phyloP scores from a whole-genome alignment of 2,797 vertebrate genomes.

The Enteromius argenteus region DNA sequence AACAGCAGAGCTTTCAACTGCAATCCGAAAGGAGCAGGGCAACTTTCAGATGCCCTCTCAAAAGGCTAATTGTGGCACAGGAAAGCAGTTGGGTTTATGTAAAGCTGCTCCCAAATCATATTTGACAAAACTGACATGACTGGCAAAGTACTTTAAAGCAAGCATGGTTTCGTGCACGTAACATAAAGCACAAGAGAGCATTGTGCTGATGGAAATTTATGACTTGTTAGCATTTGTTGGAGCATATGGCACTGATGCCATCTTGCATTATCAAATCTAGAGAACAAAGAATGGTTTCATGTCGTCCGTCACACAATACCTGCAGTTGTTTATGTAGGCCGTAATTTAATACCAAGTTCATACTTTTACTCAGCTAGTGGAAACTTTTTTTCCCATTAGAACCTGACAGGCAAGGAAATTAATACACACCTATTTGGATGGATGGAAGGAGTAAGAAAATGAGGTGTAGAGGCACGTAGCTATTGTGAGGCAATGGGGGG shows the following conservation, averaged over 20 bases:
- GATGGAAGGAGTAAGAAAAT: constrained; percentile 36
- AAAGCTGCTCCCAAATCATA: constrained; percentile 49
- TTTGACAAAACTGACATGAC: constrained; percentile 53
- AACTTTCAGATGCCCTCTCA: constrained; percentile 43
- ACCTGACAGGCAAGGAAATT: constrained; percentile 54
- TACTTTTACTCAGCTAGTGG: constrained; percentile 42
- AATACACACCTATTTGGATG: constrained; percentile 40
- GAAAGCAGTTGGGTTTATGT: constrained; percentile 41
- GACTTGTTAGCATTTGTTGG: constrained; percentile 58
- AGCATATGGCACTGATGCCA: constrained; percentile 48
- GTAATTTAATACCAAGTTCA: constrained; percentile 59
- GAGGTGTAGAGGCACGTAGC: background rate
- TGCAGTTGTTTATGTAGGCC: constrained; percentile 58
- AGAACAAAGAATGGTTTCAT: constrained; percentile 64
- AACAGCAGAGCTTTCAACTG: constrained; percentile 33
- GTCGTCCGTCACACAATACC: constrained; percentile 54
- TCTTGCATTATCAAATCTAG: constrained; percentile 48
- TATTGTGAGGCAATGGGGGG: constrained; percentile 10
- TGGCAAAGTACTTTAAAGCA: constrained; percentile 53
- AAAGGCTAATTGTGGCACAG: constrained; percentile 51
- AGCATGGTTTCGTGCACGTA: constrained; percentile 56
- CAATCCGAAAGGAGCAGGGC: constrained; percentile 4
- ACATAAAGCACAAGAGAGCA: constrained; percentile 57
- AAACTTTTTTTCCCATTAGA: constrained; percentile 35
- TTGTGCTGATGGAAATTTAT: constrained; percentile 60